A percentile compares a stretch with the other conserved stretches of the same genome.
Evolutionary conservation across 37 sponge, comb jelly and placozoan species (phyloP).

Genomic region (Ephydatia muelleri): DNA sequence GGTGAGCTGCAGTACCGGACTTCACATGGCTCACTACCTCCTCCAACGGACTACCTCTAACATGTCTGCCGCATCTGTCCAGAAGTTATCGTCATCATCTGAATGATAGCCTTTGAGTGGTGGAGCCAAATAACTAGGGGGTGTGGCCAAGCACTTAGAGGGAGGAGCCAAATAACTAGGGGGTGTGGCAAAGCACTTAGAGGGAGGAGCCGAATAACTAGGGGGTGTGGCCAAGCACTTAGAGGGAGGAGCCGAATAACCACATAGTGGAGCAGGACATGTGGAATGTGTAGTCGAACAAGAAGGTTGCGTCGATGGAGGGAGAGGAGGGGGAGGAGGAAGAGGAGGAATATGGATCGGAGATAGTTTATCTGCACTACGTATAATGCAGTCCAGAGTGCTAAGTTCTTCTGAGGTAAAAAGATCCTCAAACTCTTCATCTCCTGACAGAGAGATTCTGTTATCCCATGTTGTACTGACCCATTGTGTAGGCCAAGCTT

Average conservation of each 20-base stretch:
- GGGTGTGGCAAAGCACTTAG: neutral
- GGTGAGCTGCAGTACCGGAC: neutral
- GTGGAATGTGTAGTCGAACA: neutral
- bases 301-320: too few relatives aligned
- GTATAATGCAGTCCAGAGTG: neutral
- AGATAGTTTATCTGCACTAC: neutral
- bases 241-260: neutral
- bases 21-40: neutral
- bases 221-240: neutral
- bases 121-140: neutral
- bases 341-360: too few relatives aligned
- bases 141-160: too few relatives aligned
- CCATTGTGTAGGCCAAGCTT: neutral
- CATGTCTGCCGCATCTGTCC: slow-evolving; percentile 4
- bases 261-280: neutral
- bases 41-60: neutral
- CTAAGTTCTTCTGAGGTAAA: neutral
- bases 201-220: neutral
- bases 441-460: neutral
- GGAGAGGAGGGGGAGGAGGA: neutral
- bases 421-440: neutral
- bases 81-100: slow-evolving; percentile 1
- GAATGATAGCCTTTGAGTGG: neutral
- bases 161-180: neutral
- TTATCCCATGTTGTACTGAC: too few relatives aligned